Conservation (phyloP, 2,113 vertebrate genomes). For the Oplegnathus fasciatus region DNA sequence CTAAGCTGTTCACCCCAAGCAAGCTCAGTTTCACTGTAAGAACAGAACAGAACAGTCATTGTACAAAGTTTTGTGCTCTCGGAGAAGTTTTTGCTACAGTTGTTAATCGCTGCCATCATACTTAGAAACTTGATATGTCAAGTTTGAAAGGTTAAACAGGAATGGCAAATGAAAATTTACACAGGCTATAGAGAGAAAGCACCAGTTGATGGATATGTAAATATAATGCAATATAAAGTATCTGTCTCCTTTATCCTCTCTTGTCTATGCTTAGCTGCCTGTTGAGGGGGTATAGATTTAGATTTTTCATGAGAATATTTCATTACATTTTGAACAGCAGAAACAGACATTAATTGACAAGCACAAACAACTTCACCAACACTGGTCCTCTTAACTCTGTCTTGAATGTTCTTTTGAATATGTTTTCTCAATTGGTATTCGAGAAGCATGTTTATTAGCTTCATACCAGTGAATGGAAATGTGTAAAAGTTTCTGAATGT, state of each 20-base stretch:
- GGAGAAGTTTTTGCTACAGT: not conserved
- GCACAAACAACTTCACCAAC: not conserved
- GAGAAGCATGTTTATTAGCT: not conserved
- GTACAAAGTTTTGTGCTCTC: not conserved
- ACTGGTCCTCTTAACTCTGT: not conserved
- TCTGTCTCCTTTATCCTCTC: too few species aligned
- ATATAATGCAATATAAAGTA: too few species aligned
- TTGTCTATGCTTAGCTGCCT: not conserved
- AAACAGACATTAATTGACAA: not conserved
- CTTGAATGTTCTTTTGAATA: too few species aligned
- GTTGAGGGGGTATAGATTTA: not conserved
- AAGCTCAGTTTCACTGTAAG: conserved; percentile 72
- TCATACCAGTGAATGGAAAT: not conserved
- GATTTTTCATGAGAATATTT: too few species aligned
- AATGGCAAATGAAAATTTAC: not conserved
- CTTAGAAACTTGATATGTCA: not conserved
- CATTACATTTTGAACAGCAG: too few species aligned
- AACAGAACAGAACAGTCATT: conserved; percentile 22
- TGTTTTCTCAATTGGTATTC: too few species aligned
- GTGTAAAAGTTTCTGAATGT: not conserved
- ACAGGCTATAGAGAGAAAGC: not conserved
- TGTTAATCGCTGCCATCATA: not conserved
- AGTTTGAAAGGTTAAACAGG: not conserved
- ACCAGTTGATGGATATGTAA: not conserved
- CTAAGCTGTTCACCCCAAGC: conserved; percentile 79